These are phyloP conservation scores for Pseudochaenichthys georgianus DNA, from an alignment of 2,797 vertebrate genomes.

Conservation along the genomic window DNA sequence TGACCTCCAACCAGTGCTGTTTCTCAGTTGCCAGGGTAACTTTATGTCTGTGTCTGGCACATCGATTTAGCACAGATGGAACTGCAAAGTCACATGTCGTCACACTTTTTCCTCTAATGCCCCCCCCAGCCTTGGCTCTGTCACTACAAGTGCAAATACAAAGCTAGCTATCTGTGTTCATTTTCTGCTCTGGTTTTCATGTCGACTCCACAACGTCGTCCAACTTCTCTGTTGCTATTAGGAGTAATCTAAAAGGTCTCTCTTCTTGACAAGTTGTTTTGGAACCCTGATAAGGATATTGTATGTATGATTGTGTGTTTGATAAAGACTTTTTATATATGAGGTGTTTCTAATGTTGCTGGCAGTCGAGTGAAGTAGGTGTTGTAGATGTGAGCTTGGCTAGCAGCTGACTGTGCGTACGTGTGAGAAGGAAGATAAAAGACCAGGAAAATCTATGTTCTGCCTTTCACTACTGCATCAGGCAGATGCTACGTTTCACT, in stretches of 20 bases:
- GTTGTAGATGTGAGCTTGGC: conserved; percentile 52
- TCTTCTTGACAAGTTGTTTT: conserved; percentile 28
- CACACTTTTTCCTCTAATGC: conserved; percentile 57
- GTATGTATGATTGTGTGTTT: conserved; percentile 12
- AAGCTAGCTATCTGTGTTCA: conserved; percentile 12
- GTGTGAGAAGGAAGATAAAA: conserved; percentile 52
- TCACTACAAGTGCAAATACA: conserved; percentile 17
- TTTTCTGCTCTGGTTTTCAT: conserved; percentile 15
- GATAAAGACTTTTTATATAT: conserved; percentile 27
- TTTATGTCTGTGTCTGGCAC: conserved; percentile 65
- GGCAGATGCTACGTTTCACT: conserved; percentile 13
- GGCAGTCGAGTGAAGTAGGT: conserved; percentile 63
- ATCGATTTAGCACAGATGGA: conserved; percentile 75
- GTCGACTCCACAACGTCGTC: background rate
- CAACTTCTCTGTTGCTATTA: conserved; percentile 10
- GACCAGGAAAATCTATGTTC: conserved; percentile 17
- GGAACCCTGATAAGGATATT: conserved; percentile 30
- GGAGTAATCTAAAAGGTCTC: background rate
- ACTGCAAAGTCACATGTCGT: conserved; percentile 71
- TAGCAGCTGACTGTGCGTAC: conserved; percentile 22
- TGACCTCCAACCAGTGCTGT: conserved; percentile 55
- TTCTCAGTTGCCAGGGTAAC: conserved; percentile 76
- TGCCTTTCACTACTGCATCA: conserved; percentile 15
- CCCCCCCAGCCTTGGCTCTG: conserved; percentile 25
- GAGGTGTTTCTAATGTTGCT: conserved; percentile 45